Evolutionary conservation across 2,888 invertebrate genomes (phyloP), one percentile per base, ranked within the genome.

Genomic region (Elaeidobius kamerunicus): DNA sequence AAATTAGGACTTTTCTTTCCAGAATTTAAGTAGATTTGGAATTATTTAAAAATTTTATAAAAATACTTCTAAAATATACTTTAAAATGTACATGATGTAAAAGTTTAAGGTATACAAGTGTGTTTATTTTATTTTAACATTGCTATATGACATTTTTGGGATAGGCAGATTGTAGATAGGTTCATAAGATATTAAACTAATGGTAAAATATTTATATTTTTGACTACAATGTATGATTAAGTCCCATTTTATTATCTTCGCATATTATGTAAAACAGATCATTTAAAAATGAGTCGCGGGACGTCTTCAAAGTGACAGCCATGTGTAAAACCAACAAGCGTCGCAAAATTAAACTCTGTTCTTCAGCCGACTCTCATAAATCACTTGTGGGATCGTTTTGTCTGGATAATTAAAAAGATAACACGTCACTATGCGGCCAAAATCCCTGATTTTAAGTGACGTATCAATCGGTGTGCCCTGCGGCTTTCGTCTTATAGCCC

Each of bases 391-490:
- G 42, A 42, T 23, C 41, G 35, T 49, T 42, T 49, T 49, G 49
- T 49, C 49, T 42, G 36, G 49, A 49, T 49, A 49, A 49, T 49
- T 49, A 49, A 49, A 49, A 49, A 49, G 49, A 49, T 49, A 42
- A 41, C 40, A 12, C 48, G 40, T 48, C 48, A 48, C 41, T 41
- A 39, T 41, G 28, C 40, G 23, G 23, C 23, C 20, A 34, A 35
- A 46, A 40, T 42, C 41, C 30, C 41, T 49, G 23, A 49, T 42
- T 42, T 49, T 49, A 42, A 49, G 16, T 49, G 49, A 49, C 49
- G 35, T 41, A 41, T 48, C 41, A 48, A 48, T 48, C 30, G 30
- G 6, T 14, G 35, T 35, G 35, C 35, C 35, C 35, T 14, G 35
- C 16, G 35, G 35, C 15, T 35, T 16, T 35, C 5, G 4, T 30